Percentiles rank a stretch among this genome's conserved stretches.
Conservation (phyloP, 2,113 vertebrate genomes). For the Podarcis muralis region DNA sequence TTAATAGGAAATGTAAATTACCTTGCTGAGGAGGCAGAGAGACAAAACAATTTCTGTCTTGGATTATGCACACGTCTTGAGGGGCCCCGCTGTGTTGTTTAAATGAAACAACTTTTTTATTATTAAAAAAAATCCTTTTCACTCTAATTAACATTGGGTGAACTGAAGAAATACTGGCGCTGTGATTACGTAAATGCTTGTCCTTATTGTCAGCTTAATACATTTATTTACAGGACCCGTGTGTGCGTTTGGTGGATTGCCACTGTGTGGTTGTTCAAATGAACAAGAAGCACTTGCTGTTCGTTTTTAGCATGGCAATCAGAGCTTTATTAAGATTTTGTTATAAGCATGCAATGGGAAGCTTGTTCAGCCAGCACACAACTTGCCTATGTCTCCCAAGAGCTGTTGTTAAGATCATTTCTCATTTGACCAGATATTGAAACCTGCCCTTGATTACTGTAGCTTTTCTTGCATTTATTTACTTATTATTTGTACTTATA, state of each 20-base stretch:
- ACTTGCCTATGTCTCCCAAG: not conserved
- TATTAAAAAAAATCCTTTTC: constrained; percentile 12
- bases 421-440: not conserved
- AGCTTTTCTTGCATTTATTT: fast-evolving
- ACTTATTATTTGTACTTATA: too few relatives aligned
- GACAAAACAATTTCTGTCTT: not conserved
- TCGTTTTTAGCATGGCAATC: not conserved
- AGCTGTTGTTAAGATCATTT: not conserved
- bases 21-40: not conserved
- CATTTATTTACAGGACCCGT: not conserved
- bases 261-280: not conserved
- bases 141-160: constrained; percentile 13
- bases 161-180: not conserved
- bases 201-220: not conserved
- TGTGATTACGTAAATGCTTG: constrained; percentile 11
- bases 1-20: constrained; percentile 16
- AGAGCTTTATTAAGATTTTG: not conserved
- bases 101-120: constrained; percentile 15
- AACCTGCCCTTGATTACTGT: not conserved
- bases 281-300: not conserved
- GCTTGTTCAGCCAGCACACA: not conserved
- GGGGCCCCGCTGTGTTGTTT: not conserved
- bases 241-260: not conserved
- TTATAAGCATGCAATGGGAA: not conserved
- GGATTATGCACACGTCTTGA: not conserved